These are phyloP conservation scores for Pterophyllum scalare DNA, from an alignment of 2,113 vertebrate species.

Conservation along the genomic window DNA sequence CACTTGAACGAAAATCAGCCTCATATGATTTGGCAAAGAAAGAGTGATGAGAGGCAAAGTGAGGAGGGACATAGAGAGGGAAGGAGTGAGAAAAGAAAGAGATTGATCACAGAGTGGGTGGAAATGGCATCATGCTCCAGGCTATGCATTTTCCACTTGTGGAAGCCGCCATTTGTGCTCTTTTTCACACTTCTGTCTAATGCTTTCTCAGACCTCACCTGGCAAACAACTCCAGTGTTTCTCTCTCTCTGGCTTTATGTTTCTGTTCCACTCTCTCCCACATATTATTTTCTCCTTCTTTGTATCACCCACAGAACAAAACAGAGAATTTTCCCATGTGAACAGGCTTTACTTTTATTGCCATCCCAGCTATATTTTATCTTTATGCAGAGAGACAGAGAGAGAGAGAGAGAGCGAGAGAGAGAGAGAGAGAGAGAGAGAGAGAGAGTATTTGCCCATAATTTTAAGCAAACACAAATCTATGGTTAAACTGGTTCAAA, in stretches of 20 bases:
- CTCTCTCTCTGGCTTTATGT: conserved; percentile 1
- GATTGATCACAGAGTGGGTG: conserved; percentile 68
- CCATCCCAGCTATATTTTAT: not conserved
- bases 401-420: too few relatives aligned
- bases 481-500: too few relatives aligned
- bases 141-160: conserved; percentile 63
- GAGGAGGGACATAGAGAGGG: conserved; percentile 1
- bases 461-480: too few relatives aligned
- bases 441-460: too few relatives aligned
- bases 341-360: not conserved
- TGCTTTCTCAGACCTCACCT: conserved; percentile 31
- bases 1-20: conserved; percentile 56
- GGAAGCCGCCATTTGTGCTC: conserved; percentile 53
- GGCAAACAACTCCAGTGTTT: not conserved
- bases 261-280: not conserved
- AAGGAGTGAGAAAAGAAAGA: conserved; percentile 30
- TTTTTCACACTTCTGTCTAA: conserved; percentile 42
- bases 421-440: too few relatives aligned
- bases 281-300: not conserved
- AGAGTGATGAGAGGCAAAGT: conserved; percentile 36
- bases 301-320: not conserved
- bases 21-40: conserved; percentile 49
- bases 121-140: conserved; percentile 67
- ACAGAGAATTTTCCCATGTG: not conserved
- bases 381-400: too few relatives aligned